Evolutionary conservation across 2,888 invertebrate species (phyloP), one percentile per base, ranked within the genome.

Genomic region (Drosophila neonasuta): DNA sequence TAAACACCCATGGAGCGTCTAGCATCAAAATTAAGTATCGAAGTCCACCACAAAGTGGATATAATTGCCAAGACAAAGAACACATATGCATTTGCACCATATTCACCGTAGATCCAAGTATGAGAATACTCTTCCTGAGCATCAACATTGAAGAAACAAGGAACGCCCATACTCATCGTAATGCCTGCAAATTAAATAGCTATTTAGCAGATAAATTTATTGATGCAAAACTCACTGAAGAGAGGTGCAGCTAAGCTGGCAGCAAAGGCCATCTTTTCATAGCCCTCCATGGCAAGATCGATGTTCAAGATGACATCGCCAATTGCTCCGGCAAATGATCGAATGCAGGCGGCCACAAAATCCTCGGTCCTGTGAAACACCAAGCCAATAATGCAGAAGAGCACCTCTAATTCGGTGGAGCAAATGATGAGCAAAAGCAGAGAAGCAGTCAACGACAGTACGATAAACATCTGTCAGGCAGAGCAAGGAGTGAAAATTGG

Each of bases 211-310:
- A 55, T n/a, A 4, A 32, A 15, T 10, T 45, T 17, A 13, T 0
- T 32, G 34, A 34, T 44, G 11, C n/a, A 29, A 4, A 39, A 24
- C 54, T 36, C 42, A 80, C 79, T 42, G 11, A 77, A 72, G 1
- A 77, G 32, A 0, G 79, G 77, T 10, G 60, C 54, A 0, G 50
- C 58, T 4, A 79, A 29, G 0, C 68, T 54, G 8, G 80, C 80
- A 5, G 80, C 80, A 50, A 61, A 73, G 0, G 78, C 76, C 79
- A 79, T 79, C 9, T 66, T 60, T 6, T 73, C 79, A 15, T 80
- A 79, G 9, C 79, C 80, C 41, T 76, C 68, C 36, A 64, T 6
- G 2, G 76, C 62, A n/a, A 79, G 20, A 6, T 59, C 52, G 7
- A 50, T 8, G 17, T 80, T 79, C n/a, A 77, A 42, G 29, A 79